Evolutionary conservation across 2,797 vertebrate genomes (phyloP).

Genomic region (Bovichtus diacanthus): DNA sequence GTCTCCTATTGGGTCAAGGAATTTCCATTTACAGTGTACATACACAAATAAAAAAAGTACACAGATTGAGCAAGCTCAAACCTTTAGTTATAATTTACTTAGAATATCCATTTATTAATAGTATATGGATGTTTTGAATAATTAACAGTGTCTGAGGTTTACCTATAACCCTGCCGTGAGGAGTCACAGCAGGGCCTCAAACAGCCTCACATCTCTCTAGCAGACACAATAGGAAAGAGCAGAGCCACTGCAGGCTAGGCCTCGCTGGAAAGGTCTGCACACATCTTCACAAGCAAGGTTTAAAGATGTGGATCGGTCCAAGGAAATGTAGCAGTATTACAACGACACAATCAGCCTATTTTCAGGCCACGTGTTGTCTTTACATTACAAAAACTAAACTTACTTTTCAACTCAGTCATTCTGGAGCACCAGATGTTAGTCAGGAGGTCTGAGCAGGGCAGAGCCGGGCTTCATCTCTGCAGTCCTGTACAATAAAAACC

Average conservation of each 20-base stretch:
- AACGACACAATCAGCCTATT: not conserved
- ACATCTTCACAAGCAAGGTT: not conserved
- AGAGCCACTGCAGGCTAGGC: slow-evolving; percentile 75
- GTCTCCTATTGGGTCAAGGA: not conserved
- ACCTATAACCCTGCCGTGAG: too few relatives aligned
- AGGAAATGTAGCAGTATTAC: rapidly evolving
- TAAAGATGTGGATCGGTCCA: not conserved
- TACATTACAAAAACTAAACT: not conserved
- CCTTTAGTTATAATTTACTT: not conserved
- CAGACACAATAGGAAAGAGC: slow-evolving; percentile 87
- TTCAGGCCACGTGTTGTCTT: not conserved
- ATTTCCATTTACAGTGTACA: too few relatives aligned
- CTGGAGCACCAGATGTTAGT: slow-evolving; percentile 12
- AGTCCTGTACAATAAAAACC: not conserved
- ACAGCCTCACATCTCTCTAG: slow-evolving; percentile 83
- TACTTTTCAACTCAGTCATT: not conserved
- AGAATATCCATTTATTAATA: too few relatives aligned
- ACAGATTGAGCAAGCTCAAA: not conserved
- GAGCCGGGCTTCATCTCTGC: not conserved
- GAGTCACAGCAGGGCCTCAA: too few relatives aligned
- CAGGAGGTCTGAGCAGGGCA: not conserved
- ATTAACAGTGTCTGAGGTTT: slow-evolving; percentile 82
- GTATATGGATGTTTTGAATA: too few relatives aligned
- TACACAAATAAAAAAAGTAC: not conserved
- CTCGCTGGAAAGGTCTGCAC: slow-evolving; percentile 79